Conservation (phyloP, 2,113 vertebrate species). For the Mobula hypostoma region DNA sequence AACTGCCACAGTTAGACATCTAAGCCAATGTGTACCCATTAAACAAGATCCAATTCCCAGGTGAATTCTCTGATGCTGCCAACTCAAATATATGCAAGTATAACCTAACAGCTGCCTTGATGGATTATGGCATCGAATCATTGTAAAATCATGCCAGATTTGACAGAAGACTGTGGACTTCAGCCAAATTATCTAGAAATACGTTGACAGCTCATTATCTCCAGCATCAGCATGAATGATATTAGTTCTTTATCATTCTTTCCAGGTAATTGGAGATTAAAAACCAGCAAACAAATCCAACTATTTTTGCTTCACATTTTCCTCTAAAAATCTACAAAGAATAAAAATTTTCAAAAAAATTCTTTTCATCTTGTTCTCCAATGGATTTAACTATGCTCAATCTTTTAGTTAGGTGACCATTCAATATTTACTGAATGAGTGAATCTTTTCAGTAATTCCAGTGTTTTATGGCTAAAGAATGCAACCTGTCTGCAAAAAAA, state of each 20-base stretch:
- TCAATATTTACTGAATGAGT: neutral
- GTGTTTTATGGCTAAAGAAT: neutral
- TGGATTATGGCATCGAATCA: neutral
- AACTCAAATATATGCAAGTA: neutral
- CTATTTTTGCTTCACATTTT: neutral
- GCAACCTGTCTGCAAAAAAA: neutral
- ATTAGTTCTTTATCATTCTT: neutral
- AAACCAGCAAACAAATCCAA: neutral
- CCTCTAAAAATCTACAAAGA: neutral
- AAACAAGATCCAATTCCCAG: neutral
- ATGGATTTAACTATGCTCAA: neutral
- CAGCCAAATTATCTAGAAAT: slow-evolving; percentile 7
- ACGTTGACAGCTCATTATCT: slow-evolving; percentile 15
- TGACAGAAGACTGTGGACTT: neutral
- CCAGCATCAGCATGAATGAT: neutral
- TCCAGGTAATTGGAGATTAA: neutral
- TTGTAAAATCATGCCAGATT: neutral
- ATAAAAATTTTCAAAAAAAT: neutral
- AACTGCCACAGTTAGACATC: neutral
- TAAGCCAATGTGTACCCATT: neutral
- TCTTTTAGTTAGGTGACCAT: neutral
- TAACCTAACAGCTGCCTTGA: slow-evolving; percentile 22
- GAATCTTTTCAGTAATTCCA: neutral
- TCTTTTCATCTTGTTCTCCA: neutral
- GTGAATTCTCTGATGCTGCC: neutral